Conservation (phyloP, 2,797 vertebrate genomes). For the Phaenicophaeus curvirostris region DNA sequence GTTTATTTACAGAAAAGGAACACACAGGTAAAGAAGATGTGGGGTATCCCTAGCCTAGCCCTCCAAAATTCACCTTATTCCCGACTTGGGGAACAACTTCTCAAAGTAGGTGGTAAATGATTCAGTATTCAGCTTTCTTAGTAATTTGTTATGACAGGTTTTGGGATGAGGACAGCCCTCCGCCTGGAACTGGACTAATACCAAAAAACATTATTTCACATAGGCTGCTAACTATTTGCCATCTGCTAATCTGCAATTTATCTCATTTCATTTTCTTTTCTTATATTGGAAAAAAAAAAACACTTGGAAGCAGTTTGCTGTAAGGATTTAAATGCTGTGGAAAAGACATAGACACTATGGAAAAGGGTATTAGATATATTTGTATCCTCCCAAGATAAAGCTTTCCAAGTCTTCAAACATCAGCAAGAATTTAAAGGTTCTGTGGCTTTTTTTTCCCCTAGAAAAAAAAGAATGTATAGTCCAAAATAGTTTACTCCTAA, state of each 20-base stretch:
- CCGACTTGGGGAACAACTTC: not conserved
- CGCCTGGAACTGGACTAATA: constrained; percentile 22
- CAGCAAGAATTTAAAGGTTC: not conserved
- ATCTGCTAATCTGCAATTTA: constrained; percentile 42
- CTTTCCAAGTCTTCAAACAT: not conserved
- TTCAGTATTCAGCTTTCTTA: not conserved
- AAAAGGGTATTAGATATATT: not conserved
- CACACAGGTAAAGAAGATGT: not conserved
- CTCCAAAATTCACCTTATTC: not conserved
- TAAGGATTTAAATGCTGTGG: not conserved
- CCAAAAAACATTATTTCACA: not conserved
- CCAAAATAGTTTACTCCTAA: constrained; percentile 21
- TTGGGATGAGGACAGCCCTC: constrained; percentile 24
- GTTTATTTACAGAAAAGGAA: constrained; percentile 11
- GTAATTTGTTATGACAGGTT: constrained; percentile 28
- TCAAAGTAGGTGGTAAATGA: constrained; percentile 19
- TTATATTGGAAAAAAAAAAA: not conserved
- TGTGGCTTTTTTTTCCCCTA: not conserved
- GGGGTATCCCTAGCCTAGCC: not conserved
- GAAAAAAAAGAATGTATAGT: not conserved
- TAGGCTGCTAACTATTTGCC: constrained; percentile 27
- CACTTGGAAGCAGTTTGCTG: not conserved
- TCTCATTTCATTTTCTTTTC: constrained; percentile 6
- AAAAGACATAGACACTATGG: not conserved
- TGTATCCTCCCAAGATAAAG: not conserved